Conservation (phyloP, 1,140 invertebrate species). For the Trichoplusia ni region DNA sequence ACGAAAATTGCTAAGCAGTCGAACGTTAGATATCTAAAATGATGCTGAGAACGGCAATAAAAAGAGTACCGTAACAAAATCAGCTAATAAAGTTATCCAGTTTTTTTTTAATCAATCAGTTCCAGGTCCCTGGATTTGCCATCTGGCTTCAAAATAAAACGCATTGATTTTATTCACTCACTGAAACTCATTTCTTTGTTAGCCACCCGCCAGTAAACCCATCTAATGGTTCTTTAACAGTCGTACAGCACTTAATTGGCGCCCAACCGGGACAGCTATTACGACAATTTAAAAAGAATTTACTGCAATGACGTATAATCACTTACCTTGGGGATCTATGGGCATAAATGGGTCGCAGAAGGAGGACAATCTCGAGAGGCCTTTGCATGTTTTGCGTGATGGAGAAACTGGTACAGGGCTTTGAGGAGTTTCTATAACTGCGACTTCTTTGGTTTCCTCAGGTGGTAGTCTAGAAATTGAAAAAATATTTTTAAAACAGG, state of each 20-base stretch:
- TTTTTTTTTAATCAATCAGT: no score
- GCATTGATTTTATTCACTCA: background rate
- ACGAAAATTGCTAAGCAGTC: no score
- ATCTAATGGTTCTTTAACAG: slow-evolving; percentile 23
- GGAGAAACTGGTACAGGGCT: slow-evolving; percentile 65
- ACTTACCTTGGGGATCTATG: slow-evolving; percentile 68
- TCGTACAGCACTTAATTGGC: slow-evolving; percentile 17
- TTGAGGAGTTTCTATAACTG: slow-evolving; percentile 58
- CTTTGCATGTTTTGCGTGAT: slow-evolving; percentile 49
- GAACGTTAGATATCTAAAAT: no score
- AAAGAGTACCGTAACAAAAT: no score
- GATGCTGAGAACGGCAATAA: no score
- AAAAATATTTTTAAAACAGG: no score
- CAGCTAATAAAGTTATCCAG: no score
- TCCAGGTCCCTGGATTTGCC: no score
- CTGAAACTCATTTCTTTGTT: background rate
- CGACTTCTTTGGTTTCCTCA: slow-evolving; percentile 26
- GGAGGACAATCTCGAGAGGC: slow-evolving; percentile 41
- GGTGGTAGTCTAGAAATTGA: slow-evolving; percentile 25
- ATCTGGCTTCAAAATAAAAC: no score
- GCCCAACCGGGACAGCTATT: slow-evolving; percentile 25
- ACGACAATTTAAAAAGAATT: slow-evolving; percentile 28
- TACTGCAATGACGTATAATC: background rate
- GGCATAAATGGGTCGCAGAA: slow-evolving; percentile 62
- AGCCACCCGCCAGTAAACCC: background rate